Conservation (phyloP, 2,888 invertebrate species). For the Temnothorax rugatulus region DNA sequence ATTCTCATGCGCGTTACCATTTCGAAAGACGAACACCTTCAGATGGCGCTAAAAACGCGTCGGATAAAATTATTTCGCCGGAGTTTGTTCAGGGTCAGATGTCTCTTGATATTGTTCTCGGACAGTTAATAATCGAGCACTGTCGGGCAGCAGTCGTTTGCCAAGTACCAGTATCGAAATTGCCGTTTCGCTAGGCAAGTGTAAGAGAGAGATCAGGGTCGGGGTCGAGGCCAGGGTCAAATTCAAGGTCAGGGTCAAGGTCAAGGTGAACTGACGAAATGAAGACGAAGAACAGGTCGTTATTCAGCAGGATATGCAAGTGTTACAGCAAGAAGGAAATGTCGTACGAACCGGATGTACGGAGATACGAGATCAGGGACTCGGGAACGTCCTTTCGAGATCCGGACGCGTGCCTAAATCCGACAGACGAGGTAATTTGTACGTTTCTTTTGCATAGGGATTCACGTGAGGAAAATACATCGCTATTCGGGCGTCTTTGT, state of each 20-base stretch:
- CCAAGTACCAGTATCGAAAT: neutral
- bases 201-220: constrained; percentile 23
- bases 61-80: constrained; percentile 41
- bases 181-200: neutral
- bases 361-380: constrained; percentile 63
- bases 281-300: constrained; percentile 80
- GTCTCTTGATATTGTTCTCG: constrained; percentile 14
- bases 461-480: neutral
- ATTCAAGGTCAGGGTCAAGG: constrained; percentile 39
- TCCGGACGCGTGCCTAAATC: constrained; percentile 27
- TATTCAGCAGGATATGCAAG: constrained; percentile 81
- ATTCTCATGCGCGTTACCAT: constrained; percentile 8
- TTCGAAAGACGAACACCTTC: constrained; percentile 31
- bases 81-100: constrained; percentile 28
- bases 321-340: constrained; percentile 76
- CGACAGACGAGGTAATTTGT: constrained; percentile 74
- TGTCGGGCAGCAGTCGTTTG: neutral
- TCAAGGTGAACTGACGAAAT: constrained; percentile 70
- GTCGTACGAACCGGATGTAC: neutral
- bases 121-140: constrained; percentile 23
- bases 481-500: neutral
- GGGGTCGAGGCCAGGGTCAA: neutral
- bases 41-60: constrained; percentile 40
- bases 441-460: neutral
- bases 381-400: neutral